Conservation (phyloP, 92 coral and sea anemone genomes). For the Epizoanthus rinbou region DNA sequence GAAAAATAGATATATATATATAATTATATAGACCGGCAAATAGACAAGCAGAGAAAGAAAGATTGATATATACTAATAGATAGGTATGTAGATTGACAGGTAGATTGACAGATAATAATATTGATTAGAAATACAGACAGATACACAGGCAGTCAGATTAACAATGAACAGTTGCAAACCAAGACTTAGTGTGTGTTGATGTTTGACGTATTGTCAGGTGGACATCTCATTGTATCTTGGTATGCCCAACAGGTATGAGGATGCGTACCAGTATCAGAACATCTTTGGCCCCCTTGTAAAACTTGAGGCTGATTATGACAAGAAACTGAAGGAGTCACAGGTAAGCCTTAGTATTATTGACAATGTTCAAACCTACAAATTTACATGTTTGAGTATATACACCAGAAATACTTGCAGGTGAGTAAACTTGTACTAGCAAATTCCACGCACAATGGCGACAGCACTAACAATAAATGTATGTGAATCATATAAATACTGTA, state of each 20-base stretch:
- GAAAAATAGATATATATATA: too few relatives aligned
- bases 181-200: not conserved
- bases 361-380: not conserved
- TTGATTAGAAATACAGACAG: too few relatives aligned
- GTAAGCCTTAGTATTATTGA: constrained; percentile 28
- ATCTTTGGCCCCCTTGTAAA: constrained; percentile 99
- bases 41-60: too few relatives aligned
- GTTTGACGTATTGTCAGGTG: not conserved
- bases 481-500: too few relatives aligned
- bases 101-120: too few relatives aligned
- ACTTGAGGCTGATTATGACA: constrained; percentile 98
- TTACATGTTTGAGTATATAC: too few relatives aligned
- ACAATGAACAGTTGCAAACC: not conserved
- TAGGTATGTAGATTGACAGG: not conserved
- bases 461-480: too few relatives aligned
- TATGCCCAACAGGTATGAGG: constrained; percentile 79
- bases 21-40: too few relatives aligned
- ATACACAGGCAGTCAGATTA: not conserved
- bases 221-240: not conserved
- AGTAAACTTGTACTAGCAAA: too few relatives aligned
- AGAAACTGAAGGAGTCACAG: constrained; percentile 99
- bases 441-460: too few relatives aligned
- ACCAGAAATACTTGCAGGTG: too few relatives aligned
- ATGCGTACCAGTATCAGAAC: constrained; percentile 99
- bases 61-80: not conserved